These are phyloP conservation scores for Idaea dimidiata DNA, from an alignment of 2,888 invertebrate species.

Conservation along the genomic window DNA sequence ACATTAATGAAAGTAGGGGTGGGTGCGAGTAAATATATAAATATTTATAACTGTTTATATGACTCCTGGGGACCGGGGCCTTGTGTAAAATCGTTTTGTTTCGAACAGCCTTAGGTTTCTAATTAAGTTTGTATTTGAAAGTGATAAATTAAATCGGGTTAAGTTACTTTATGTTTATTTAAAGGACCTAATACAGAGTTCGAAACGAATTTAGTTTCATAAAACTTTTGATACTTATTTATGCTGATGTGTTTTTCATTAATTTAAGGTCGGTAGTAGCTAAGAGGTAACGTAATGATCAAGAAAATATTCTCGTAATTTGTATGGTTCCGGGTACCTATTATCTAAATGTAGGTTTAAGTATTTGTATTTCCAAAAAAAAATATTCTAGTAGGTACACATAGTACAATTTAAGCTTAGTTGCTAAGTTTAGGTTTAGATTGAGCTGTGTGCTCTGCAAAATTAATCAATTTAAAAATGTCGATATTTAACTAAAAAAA, in stretches of 20 bases:
- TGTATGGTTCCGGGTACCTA: no score
- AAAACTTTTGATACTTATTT: background rate
- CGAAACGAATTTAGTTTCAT: background rate
- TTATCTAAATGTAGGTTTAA: no score
- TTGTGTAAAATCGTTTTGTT: conserved; percentile 28
- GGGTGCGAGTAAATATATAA: conserved; percentile 47
- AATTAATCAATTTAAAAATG: no score
- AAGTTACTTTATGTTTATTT: conserved; percentile 22
- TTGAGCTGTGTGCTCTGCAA: no score
- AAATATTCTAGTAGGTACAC: no score
- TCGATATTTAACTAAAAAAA: no score
- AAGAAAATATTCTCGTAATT: no score
- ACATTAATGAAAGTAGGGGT: conserved; percentile 47
- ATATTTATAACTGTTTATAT: conserved; percentile 69
- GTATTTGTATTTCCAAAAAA: no score
- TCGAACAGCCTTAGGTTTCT: conserved; percentile 38
- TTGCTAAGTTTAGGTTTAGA: no score
- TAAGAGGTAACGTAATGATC: no score
- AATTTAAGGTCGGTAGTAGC: no score
- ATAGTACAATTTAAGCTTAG: no score
- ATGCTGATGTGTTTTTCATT: background rate
- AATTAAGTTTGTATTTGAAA: conserved; percentile 37
- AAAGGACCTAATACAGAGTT: background rate
- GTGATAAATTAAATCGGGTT: conserved; percentile 1
- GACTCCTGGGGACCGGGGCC: conserved; percentile 39